Evolutionary conservation across 1,140 invertebrate genomes (phyloP), one percentile per base, ranked within the genome.

Genomic region (Hesperophylax magnus): DNA sequence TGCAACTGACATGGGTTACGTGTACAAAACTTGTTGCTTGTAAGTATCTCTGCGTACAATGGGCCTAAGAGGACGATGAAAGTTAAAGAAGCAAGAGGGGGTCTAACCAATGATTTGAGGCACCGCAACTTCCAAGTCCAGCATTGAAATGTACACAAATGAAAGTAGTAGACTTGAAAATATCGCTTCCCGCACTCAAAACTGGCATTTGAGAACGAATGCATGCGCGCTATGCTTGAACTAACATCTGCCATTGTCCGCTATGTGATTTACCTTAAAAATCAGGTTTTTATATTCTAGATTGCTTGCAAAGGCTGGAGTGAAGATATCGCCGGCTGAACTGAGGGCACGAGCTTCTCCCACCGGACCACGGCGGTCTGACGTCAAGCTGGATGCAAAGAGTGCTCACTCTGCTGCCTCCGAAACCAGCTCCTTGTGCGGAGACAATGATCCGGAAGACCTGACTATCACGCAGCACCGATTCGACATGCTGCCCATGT

Each of bases 311-410:
- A 97, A 97, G 87, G 96, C 96, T 0, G 96, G 96, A 1, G 94
- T 97, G 1, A 97, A 96, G 88, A 95, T 96, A 67, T 96, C 95
- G 20, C 92, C 95, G 0, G 95, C 95, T 5, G 95, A 97, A 85
- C 86, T 97, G 15, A 88, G 95, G 14, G 95, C 96, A 0, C 89
- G 96, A 3, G 95, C 95, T 0, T 97, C 95, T 0, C 95, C 96
- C 3, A 96, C 96, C 0, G 95, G 95, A 11, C 94, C 94, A 1
- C 91, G 95, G n/a, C 91, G 94, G 18, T 93, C 93, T 7, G 95
- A 96, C 83, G 92, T 94, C 84, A 93, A 95, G 84, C 86, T 96
- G 77, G 95, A 96, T 83, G 90, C 95, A 7, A 92, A 92, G 71
- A 89, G 87, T 79, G 87, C 87, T 4, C 89, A 87, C 85, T 91